Percentiles rank a stretch among this genome's conserved stretches.
phyloP scores from a whole-genome alignment of 1,140 invertebrate genomes.

The Leptestheria dahalacensis region DNA sequence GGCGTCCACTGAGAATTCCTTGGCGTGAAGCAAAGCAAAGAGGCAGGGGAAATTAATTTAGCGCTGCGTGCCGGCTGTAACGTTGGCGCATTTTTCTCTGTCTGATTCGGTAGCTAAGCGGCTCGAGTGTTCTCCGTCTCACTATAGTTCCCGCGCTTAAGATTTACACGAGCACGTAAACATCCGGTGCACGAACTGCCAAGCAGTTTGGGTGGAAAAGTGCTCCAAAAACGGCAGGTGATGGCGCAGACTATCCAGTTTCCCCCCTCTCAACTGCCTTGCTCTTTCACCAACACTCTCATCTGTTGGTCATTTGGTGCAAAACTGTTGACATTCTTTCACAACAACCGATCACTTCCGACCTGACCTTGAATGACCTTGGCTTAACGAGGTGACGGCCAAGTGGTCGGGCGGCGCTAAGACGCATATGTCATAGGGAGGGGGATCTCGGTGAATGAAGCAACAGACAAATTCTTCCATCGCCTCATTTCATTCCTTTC shows the following conservation, averaged over 20 bases:
- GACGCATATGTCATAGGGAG: not conserved
- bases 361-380: not conserved
- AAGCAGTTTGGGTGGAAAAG: too few species aligned
- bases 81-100: not conserved
- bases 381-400: not conserved
- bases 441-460: not conserved
- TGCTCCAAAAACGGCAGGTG: too few species aligned
- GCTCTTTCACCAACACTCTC: too few species aligned
- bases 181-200: not conserved
- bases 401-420: not conserved
- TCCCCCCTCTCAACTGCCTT: too few species aligned
- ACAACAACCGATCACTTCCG: not conserved
- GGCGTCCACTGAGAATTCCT: too few species aligned
- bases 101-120: not conserved
- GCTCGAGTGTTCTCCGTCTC: not conserved
- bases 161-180: not conserved
- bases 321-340: not conserved
- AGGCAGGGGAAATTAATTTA: not conserved
- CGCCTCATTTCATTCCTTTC: not conserved
- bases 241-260: too few species aligned
- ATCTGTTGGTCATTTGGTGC: too few species aligned
- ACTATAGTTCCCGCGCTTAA: not conserved
- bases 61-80: not conserved
- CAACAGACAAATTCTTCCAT: not conserved
- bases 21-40: too few species aligned